A percentile compares a stretch with the other conserved stretches of the same genome.
These are phyloP conservation scores for Antheraea yamamai DNA, from an alignment of 2,888 invertebrate genomes.

Conservation along the genomic window DNA sequence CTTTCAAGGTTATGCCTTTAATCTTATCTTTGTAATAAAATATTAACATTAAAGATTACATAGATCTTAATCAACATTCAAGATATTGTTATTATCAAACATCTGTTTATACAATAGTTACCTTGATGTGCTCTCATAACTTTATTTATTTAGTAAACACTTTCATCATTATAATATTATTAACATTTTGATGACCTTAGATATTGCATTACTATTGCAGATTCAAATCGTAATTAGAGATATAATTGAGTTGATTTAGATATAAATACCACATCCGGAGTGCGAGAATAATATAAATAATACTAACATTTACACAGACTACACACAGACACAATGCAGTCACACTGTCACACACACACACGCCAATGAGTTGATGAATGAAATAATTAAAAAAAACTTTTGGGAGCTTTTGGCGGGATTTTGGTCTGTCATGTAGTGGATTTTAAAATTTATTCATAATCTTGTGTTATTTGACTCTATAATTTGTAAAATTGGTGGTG, in stretches of 20 bases:
- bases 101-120: conserved; percentile 1
- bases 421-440: too few species aligned
- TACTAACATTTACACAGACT: too few species aligned
- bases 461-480: too few species aligned
- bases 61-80: conserved; percentile 17
- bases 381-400: too few species aligned
- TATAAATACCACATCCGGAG: background rate
- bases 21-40: conserved; percentile 20
- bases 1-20: background rate
- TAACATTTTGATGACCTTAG: background rate
- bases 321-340: too few species aligned
- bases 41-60: conserved; percentile 16
- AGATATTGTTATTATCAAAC: background rate
- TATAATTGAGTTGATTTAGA: background rate
- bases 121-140: background rate
- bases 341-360: too few species aligned
- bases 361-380: too few species aligned
- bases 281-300: too few species aligned
- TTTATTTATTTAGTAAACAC: background rate
- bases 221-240: background rate
- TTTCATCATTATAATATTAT: background rate
- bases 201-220: background rate
- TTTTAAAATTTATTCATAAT: too few species aligned
- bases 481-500: too few species aligned
- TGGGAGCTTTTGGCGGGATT: too few species aligned